Conservation (phyloP, 92 coral and sea anemone species). For the Scolanthus callimorphus region DNA sequence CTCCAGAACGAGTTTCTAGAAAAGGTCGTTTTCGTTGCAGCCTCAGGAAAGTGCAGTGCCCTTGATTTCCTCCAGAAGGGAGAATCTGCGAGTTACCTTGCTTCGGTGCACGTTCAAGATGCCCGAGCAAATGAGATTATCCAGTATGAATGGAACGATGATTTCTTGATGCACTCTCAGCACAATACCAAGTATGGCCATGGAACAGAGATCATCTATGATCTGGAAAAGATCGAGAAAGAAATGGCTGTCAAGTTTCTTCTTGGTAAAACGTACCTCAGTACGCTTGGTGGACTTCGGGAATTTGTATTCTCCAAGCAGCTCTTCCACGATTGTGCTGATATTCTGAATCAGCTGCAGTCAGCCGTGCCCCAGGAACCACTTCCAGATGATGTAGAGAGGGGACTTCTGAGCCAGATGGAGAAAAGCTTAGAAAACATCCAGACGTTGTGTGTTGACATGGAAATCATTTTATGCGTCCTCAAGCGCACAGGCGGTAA, state of each 20-base stretch:
- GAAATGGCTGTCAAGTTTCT: conserved; percentile 69
- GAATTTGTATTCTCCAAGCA: conserved; percentile 85
- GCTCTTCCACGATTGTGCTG: conserved; percentile 86
- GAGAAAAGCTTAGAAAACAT: conserved; percentile 57
- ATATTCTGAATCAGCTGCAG: conserved; percentile 70
- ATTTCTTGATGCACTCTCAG: conserved; percentile 72
- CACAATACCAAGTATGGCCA: conserved; percentile 78
- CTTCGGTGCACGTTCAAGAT: conserved; percentile 73
- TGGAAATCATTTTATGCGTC: conserved; percentile 88
- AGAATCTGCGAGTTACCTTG: conserved; percentile 34
- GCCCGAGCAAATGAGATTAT: conserved; percentile 83
- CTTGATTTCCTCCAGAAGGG: conserved; percentile 58
- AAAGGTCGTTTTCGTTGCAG: conserved; percentile 63
- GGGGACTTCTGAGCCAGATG: conserved; percentile 44
- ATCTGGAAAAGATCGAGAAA: conserved; percentile 77
- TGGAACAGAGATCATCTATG: conserved; percentile 74
- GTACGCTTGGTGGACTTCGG: conserved; percentile 45
- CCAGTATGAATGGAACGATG: conserved; percentile 81
- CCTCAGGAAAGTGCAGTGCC: conserved; percentile 63
- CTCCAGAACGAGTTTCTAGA: conserved; percentile 78
- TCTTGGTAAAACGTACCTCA: conserved; percentile 73
- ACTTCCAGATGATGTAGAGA: conserved; percentile 57
- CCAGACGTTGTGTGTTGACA: conserved; percentile 73
- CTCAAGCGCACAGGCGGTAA: conserved; percentile 69
- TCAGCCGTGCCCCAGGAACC: conserved; percentile 65